Evolutionary conservation across 1,140 invertebrate species (phyloP).

Genomic region (Anastrepha ludens): DNA sequence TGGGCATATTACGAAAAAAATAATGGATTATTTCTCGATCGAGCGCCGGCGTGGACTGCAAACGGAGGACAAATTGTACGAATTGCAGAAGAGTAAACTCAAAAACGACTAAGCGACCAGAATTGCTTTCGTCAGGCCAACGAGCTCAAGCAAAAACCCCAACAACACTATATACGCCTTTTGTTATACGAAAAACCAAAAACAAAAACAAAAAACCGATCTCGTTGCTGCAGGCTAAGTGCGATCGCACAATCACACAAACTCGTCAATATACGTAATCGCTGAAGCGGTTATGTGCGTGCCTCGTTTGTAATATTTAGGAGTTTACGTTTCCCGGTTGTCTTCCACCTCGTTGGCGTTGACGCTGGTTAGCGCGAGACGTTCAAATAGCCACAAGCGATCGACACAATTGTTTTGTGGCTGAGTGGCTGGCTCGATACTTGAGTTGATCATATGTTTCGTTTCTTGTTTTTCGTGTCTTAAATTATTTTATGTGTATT

Average conservation of each 20-base stretch:
- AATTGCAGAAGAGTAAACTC: not conserved
- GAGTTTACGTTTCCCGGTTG: not conserved
- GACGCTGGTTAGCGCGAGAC: constrained; percentile 29
- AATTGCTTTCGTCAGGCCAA: constrained; percentile 1
- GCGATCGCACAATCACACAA: not conserved
- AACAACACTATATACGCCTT: not conserved
- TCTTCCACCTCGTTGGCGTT: not conserved
- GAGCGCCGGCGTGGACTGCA: constrained; percentile 35
- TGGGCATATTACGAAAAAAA: constrained; percentile 36
- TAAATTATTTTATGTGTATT: constrained; percentile 53
- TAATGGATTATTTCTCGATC: constrained; percentile 55
- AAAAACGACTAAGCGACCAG: not conserved
- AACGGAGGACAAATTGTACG: constrained; percentile 22
- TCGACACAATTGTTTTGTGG: constrained; percentile 49
- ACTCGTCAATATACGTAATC: not conserved
- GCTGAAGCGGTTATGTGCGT: not conserved
- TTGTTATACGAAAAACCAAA: no score
- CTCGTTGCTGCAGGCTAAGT: not conserved
- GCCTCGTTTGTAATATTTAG: constrained; percentile 50
- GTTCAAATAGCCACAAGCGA: constrained; percentile 39
- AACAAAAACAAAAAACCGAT: not conserved
- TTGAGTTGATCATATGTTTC: constrained; percentile 36
- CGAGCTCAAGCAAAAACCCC: not conserved
- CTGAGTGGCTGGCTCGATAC: not conserved
- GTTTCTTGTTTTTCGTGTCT: constrained; percentile 12